Conservation (phyloP, 2,113 vertebrate genomes). For the Grammomys surdaster region DNA sequence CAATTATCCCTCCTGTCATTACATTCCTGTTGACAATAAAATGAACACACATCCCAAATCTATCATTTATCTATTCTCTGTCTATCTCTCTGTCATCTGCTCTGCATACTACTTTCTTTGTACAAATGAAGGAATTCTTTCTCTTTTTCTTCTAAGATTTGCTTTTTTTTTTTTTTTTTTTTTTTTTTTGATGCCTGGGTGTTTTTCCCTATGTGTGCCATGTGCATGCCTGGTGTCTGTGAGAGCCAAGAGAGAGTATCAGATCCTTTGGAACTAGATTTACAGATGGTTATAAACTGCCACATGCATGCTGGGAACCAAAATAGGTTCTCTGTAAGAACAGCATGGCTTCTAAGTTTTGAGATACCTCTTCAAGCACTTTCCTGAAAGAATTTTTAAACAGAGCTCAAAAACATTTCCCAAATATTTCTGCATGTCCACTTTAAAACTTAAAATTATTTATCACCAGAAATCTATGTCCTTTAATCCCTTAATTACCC, state of each 20-base stretch:
- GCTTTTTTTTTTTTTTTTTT: background rate
- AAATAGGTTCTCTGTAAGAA: background rate
- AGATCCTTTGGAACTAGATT: background rate
- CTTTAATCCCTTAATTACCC: background rate
- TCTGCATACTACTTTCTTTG: background rate
- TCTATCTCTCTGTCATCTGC: background rate
- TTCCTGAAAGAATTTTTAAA: slow-evolving; percentile 10
- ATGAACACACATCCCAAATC: background rate
- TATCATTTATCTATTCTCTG: background rate
- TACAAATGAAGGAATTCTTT: background rate
- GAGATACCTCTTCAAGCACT: background rate
- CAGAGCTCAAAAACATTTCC: background rate
- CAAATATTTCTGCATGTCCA: background rate
- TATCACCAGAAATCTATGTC: background rate
- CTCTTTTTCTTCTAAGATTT: background rate
- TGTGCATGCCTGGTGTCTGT: background rate
- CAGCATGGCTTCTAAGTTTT: background rate
- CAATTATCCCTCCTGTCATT: background rate
- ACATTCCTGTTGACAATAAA: background rate
- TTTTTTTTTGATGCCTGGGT: background rate
- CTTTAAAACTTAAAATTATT: slow-evolving; percentile 17
- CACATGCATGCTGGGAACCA: too few relatives aligned
- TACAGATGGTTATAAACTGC: background rate
- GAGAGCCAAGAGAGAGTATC: background rate
- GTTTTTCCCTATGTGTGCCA: background rate